Evolutionary conservation across 2,797 vertebrate species (phyloP).

Genomic region (Enteromius afrohamiltoni): DNA sequence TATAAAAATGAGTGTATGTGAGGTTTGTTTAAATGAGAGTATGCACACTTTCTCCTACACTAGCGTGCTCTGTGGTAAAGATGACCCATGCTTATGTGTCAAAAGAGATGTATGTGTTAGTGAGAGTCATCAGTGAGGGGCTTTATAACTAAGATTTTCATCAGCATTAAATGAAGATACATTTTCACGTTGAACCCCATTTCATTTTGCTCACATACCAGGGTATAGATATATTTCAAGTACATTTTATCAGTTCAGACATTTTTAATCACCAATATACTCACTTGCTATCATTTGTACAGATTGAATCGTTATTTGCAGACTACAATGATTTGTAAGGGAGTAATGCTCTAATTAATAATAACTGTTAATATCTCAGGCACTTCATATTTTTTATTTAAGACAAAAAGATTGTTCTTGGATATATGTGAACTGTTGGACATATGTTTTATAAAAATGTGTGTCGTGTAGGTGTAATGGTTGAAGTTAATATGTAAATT

Average conservation of each 20-base stretch:
- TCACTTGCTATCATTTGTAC: neutral
- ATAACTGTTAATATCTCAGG: neutral
- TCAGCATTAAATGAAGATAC: constrained; percentile 42
- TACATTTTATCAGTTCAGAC: neutral
- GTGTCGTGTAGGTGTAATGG: neutral
- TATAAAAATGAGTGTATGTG: neutral
- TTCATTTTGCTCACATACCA: constrained; percentile 12
- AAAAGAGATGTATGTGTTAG: constrained; percentile 32
- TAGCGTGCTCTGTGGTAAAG: constrained; percentile 8
- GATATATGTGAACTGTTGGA: neutral
- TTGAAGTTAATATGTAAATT: neutral
- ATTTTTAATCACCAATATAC: constrained; percentile 15
- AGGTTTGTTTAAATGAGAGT: neutral
- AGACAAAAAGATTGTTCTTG: neutral
- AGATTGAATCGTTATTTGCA: neutral
- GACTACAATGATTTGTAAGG: neutral
- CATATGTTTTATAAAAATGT: neutral
- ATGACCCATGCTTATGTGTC: constrained; percentile 28
- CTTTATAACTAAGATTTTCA: constrained; percentile 44
- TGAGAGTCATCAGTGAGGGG: constrained; percentile 44
- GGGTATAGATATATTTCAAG: neutral
- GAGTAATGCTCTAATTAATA: neutral
- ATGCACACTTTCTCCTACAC: neutral
- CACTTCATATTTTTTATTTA: neutral
- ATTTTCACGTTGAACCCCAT: constrained; percentile 37